phyloP scores from a whole-genome alignment of 2,113 vertebrate genomes.

The Corythaixoides concolor region DNA sequence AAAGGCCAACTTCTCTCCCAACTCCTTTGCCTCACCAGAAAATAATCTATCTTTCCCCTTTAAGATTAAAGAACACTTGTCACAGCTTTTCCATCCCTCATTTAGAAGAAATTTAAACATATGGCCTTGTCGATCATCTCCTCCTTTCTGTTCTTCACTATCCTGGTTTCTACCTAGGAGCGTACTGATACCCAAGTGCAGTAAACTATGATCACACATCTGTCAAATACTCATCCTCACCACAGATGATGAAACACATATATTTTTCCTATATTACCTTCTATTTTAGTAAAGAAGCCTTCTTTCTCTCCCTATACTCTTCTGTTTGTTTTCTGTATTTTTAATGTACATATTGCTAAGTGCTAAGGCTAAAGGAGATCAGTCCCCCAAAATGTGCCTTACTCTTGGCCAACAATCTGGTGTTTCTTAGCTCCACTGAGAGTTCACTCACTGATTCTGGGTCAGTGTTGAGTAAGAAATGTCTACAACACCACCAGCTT shows the following conservation, averaged over 20 bases:
- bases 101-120: slow-evolving; percentile 10
- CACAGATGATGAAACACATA: neutral
- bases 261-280: too few relatives aligned
- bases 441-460: neutral
- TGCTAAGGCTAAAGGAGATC: neutral
- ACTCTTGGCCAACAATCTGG: neutral
- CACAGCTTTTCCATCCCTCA: neutral
- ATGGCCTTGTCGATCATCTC: neutral
- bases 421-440: neutral
- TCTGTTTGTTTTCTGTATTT: neutral
- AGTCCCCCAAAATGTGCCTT: neutral
- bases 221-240: neutral
- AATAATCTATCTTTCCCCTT: neutral
- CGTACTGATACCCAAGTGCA: neutral
- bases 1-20: neutral
- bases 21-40: neutral
- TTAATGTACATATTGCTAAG: neutral
- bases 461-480: neutral
- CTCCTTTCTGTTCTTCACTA: neutral
- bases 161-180: neutral
- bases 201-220: neutral
- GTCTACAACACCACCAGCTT: neutral
- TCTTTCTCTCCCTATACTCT: neutral
- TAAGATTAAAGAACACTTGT: slow-evolving; percentile 11
- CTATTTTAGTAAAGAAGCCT: neutral